A percentile compares a stretch with the other conserved stretches of the same genome.
These are phyloP conservation scores for Chaenogobius annularis DNA, from an alignment of 2,113 vertebrate genomes.

Conservation along the genomic window DNA sequence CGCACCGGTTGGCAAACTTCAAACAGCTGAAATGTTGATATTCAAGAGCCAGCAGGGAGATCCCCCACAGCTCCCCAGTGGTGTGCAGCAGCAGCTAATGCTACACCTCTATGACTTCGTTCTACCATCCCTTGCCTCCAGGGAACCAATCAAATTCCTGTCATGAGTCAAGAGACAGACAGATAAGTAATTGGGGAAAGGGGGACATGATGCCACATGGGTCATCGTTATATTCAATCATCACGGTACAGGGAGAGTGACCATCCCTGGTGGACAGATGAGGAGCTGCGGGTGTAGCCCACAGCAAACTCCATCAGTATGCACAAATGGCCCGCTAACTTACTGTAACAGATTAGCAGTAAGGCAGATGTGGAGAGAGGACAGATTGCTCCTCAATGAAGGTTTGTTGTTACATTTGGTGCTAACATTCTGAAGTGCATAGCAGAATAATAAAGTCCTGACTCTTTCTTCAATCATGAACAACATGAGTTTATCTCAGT, in stretches of 20 bases:
- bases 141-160: conserved; percentile 67
- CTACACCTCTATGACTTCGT: conserved; percentile 25
- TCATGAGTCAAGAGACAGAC: conserved; percentile 57
- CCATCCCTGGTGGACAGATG: conserved; percentile 54
- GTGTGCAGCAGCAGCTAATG: conserved; percentile 19
- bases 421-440: not conserved
- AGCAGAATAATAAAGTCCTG: not conserved
- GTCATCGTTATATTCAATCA: conserved; percentile 69
- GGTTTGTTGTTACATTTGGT: not conserved
- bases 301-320: conserved; percentile 47
- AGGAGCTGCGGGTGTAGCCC: conserved; percentile 39
- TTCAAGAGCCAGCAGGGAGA: conserved; percentile 24
- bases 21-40: conserved; percentile 27
- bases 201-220: conserved; percentile 54
- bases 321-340: conserved; percentile 30
- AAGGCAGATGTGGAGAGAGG: not conserved
- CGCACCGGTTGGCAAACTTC: conserved; percentile 31
- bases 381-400: not conserved
- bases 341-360: conserved; percentile 20
- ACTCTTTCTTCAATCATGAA: not conserved
- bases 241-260: conserved; percentile 51
- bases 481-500: not conserved
- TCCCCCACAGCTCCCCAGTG: not conserved
- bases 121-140: conserved; percentile 38
- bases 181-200: conserved; percentile 63